Evolutionary conservation across 2,113 vertebrate genomes (phyloP).

Genomic region (Ailurus styani): DNA sequence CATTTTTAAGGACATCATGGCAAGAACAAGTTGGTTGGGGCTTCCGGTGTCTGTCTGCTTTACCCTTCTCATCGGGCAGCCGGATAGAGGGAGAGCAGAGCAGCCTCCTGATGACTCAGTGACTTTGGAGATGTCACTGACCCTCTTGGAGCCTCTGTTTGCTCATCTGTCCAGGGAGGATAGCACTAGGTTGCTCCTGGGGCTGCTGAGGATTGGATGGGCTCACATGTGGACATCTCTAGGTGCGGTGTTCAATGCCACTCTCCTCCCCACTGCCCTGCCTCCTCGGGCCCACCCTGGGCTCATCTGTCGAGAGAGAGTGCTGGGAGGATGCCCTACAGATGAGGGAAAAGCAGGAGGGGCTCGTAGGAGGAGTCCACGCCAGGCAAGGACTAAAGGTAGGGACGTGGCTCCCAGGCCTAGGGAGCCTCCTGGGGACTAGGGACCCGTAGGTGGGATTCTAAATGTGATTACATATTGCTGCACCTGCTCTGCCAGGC

Average conservation of each 20-base stretch:
- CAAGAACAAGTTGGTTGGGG: background rate
- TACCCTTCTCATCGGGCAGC: background rate
- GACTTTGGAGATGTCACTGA: background rate
- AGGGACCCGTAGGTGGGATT: background rate
- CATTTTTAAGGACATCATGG: too few relatives aligned
- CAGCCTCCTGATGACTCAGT: background rate
- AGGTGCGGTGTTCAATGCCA: background rate
- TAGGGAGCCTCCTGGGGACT: background rate
- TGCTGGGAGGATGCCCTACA: accelerated
- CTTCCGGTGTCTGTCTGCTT: background rate
- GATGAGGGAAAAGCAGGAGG: background rate
- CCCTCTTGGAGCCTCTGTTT: background rate
- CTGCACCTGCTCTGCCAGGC: background rate
- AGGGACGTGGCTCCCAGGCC: background rate
- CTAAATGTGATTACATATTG: background rate
- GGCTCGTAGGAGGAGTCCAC: background rate
- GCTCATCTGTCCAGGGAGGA: background rate
- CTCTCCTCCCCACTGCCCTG: background rate
- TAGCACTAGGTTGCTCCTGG: background rate
- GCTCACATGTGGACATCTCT: background rate
- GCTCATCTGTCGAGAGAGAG: background rate
- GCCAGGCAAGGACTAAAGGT: background rate
- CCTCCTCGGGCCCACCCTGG: background rate
- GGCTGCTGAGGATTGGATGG: background rate
- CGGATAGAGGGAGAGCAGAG: background rate